These are phyloP conservation scores for Trachelipus rathkii DNA, from an alignment of 1,140 invertebrate genomes.

Conservation along the genomic window DNA sequence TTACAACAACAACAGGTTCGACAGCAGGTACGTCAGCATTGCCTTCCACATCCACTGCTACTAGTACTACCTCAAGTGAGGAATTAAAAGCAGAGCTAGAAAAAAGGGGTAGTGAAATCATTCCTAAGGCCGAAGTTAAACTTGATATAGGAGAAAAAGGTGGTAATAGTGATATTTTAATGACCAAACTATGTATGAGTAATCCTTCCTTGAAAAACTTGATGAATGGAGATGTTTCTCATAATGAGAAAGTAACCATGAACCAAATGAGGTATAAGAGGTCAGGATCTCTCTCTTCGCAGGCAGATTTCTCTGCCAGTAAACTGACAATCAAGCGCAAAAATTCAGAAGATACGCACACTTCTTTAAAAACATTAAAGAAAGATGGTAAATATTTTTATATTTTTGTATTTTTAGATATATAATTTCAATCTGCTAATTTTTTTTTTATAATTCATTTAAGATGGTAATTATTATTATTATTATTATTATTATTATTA, in stretches of 20 bases:
- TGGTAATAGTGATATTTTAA: constrained; percentile 24
- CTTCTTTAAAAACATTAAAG: constrained; percentile 36
- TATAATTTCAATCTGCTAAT: neutral
- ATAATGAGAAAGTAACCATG: constrained; percentile 32
- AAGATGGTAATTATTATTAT: neutral
- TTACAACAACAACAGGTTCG: neutral
- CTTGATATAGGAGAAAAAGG: constrained; percentile 26
- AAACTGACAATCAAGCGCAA: constrained; percentile 45
- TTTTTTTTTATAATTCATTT: no score
- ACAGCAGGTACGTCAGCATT: constrained; percentile 10
- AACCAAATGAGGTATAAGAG: constrained; percentile 32
- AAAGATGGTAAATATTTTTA: constrained; percentile 38
- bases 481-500: constrained; percentile 7
- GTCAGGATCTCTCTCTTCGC: constrained; percentile 18
- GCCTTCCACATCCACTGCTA: neutral
- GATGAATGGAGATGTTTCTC: constrained; percentile 41
- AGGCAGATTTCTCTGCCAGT: constrained; percentile 26
- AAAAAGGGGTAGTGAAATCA: constrained; percentile 31
- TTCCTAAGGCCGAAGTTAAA: constrained; percentile 31
- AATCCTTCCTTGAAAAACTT: constrained; percentile 20
- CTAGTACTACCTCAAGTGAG: constrained; percentile 24
- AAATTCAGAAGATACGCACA: constrained; percentile 33
- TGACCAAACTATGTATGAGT: constrained; percentile 17
- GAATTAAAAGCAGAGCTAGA: constrained; percentile 34
- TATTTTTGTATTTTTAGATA: no score